Evolutionary conservation across 2,888 invertebrate species (phyloP).

Genomic region (Pristionchus japonicus): DNA sequence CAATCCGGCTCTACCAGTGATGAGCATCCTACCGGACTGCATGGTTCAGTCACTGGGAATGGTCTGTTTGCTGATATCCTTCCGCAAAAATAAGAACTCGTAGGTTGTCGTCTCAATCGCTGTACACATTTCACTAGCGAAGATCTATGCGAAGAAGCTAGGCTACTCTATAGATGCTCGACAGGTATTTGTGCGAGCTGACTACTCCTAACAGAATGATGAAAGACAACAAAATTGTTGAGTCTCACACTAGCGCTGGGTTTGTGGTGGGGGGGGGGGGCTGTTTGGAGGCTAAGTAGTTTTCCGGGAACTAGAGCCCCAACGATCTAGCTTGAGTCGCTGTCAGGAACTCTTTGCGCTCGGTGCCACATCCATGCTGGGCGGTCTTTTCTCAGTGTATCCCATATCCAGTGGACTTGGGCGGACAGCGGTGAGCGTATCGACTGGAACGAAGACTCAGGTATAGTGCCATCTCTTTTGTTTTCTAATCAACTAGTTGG

Average conservation of each 20-base stretch:
- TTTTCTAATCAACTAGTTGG: too few relatives aligned
- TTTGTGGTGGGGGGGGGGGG: too few relatives aligned
- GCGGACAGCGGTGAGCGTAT: slow-evolving; percentile 83
- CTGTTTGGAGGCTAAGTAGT: too few relatives aligned
- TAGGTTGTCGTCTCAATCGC: slow-evolving; percentile 77
- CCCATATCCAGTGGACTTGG: slow-evolving; percentile 77
- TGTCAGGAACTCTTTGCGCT: slow-evolving; percentile 64
- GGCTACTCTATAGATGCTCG: slow-evolving; percentile 71
- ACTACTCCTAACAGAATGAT: too few relatives aligned
- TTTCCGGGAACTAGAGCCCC: too few relatives aligned
- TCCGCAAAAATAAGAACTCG: too few relatives aligned
- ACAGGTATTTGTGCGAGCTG: too few relatives aligned
- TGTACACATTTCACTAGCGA: slow-evolving; percentile 77
- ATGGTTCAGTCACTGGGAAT: slow-evolving; percentile 77
- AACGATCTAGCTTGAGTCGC: too few relatives aligned
- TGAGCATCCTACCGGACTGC: slow-evolving; percentile 76
- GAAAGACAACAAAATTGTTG: too few relatives aligned
- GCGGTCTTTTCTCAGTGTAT: slow-evolving; percentile 78
- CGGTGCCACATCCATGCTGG: slow-evolving; percentile 81
- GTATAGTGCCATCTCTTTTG: too few relatives aligned
- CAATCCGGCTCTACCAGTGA: slow-evolving; percentile 65
- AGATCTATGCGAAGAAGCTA: slow-evolving; percentile 77
- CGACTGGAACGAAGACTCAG: slow-evolving; percentile 89
- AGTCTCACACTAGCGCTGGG: too few relatives aligned
- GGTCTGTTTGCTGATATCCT: slow-evolving; percentile 63